Base-by-base conservation (phyloP, 1,140 invertebrate genomes). In the Aphis gossypii region DNA sequence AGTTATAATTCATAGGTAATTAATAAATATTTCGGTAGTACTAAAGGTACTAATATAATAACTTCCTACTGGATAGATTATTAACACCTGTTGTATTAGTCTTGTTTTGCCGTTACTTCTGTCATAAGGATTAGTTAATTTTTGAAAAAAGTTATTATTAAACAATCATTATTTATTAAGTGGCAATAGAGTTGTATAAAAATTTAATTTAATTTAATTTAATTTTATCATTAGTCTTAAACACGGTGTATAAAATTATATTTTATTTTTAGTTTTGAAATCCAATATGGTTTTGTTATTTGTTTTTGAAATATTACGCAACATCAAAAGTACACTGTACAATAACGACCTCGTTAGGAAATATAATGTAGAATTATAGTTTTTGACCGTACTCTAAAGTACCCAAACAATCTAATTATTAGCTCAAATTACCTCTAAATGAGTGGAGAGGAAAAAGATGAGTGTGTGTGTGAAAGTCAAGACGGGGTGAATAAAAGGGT, bases 321-420 rank as follows among this genome's bases (percentile, higher is more conserved):
- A 83, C 41, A 83, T 83, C 82, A 83, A 41, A 83, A 83, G 82
- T 83, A 21, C 35, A 41, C 38, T 41, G 38, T 38, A 23, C 82
- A 83, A 83, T 83, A 83, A 83, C 35, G 82, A 83, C 38, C 83
- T 86, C 83, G 41, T 86, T 86, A 86, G 38, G 41, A 46, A 86
- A 44, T 46, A 9, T 46, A 86, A 44, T 86, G 83, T 86, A 86
- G 83, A 86, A 86, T 46, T 86, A 86, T 86, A 86, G 41, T 86
- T 46, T 86, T 86, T 23, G 25, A 86, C 41, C 83, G 23, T 46
- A 23, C 21, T 84, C 41, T 44, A 84, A 84, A 84, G 83, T 84
- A 86, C 38, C 82, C 82, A 41, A 35, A 83, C 35, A 83, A 83
- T 38, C 82, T 38, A 83, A 83, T 83, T 83, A 83, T 83, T 38